These are phyloP conservation scores for Phataginus tricuspis DNA, from an alignment of 2,797 vertebrate genomes.

Conservation along the genomic window DNA sequence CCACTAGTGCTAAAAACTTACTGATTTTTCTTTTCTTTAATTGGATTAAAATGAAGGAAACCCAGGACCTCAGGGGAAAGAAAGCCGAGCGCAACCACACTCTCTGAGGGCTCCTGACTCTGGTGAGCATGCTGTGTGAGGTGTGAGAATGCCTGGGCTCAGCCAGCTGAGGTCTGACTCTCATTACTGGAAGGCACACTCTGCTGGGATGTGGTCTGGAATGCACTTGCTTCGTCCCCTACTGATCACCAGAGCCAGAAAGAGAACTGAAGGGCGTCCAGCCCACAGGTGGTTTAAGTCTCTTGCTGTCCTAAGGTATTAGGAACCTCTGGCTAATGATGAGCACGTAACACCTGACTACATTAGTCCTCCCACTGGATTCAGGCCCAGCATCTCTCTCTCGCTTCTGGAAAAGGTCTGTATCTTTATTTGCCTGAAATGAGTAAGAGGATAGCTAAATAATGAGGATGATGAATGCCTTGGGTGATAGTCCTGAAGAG, in stretches of 20 bases:
- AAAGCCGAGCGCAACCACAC: background rate
- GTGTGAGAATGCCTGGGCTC: background rate
- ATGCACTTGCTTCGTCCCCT: background rate
- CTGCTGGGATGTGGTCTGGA: background rate
- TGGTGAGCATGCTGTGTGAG: background rate
- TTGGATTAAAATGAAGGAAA: constrained; percentile 78
- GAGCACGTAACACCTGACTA: background rate
- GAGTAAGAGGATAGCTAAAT: constrained; percentile 57
- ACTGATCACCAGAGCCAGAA: background rate
- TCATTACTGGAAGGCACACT: background rate
- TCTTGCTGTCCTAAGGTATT: background rate
- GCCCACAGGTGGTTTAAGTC: background rate
- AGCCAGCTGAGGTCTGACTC: background rate
- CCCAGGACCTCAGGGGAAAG: constrained; percentile 53
- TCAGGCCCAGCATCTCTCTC: constrained; percentile 69
- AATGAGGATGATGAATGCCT: background rate
- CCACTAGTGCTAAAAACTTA: constrained; percentile 11
- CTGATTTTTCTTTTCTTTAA: constrained; percentile 74
- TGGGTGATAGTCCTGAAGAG: constrained; percentile 30
- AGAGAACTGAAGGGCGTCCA: background rate
- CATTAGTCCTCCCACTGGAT: background rate
- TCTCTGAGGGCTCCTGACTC: background rate
- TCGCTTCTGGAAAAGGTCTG: constrained; percentile 55
- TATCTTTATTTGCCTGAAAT: constrained; percentile 66
- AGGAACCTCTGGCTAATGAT: background rate